These are phyloP conservation scores for Bufo gargarizans DNA, from an alignment of 2,113 vertebrate genomes.

Conservation along the genomic window DNA sequence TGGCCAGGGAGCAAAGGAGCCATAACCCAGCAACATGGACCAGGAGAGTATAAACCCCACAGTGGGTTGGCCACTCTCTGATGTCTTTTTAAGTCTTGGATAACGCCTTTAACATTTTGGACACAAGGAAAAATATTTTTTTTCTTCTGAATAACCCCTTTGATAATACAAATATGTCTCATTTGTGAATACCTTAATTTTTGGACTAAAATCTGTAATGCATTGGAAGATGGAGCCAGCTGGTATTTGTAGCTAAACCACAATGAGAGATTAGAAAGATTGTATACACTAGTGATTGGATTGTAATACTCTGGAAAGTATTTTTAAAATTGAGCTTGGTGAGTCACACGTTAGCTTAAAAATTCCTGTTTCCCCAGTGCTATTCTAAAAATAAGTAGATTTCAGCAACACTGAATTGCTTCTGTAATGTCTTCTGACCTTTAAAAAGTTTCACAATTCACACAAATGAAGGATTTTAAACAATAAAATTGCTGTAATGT, in stretches of 20 bases:
- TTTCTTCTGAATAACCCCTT: no score
- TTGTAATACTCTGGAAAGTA: background rate
- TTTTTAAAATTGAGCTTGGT: slow-evolving; percentile 5
- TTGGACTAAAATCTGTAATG: background rate
- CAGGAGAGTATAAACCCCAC: no score
- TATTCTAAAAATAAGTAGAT: slow-evolving; percentile 40
- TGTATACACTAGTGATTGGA: background rate
- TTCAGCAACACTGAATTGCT: slow-evolving; percentile 17
- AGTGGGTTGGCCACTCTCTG: no score
- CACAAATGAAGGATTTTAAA: background rate
- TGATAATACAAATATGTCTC: background rate
- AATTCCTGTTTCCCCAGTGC: background rate
- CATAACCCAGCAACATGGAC: no score
- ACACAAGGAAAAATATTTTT: no score
- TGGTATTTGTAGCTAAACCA: background rate
- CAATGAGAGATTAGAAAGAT: background rate
- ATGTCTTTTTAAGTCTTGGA: no score
- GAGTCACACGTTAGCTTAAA: slow-evolving; percentile 37
- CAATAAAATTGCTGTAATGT: background rate
- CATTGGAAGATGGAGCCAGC: background rate
- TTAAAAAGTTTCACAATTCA: background rate
- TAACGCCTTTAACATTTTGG: no score
- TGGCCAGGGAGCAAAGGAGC: no score
- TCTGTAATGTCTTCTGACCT: background rate
- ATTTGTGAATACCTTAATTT: background rate